Evolutionary conservation across 2,888 invertebrate genomes (phyloP).

Genomic region (Pheosia tremula): DNA sequence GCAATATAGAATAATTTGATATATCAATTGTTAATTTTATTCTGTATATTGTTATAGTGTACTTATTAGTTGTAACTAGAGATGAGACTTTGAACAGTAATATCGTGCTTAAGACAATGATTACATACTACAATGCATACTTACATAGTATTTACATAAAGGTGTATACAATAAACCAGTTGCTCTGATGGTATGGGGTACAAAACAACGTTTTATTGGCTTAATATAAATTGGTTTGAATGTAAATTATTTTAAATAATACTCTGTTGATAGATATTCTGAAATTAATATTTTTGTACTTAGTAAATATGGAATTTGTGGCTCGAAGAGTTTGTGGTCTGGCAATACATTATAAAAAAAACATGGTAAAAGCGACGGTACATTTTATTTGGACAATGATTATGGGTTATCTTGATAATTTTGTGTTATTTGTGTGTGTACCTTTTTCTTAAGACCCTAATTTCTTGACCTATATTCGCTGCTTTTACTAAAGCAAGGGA

Average conservation of each 20-base stretch:
- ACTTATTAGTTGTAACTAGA: conserved; percentile 70
- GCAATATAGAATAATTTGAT: conserved; percentile 81
- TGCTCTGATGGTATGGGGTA: conserved; percentile 81
- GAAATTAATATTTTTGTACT: conserved; percentile 83
- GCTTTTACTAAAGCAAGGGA: too few relatives aligned
- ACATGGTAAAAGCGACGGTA: background rate
- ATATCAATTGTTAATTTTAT: conserved; percentile 69
- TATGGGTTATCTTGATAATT: too few relatives aligned
- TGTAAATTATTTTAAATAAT: conserved; percentile 42
- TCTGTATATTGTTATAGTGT: conserved; percentile 71
- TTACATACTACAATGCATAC: conserved; percentile 31
- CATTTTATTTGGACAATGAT: too few relatives aligned
- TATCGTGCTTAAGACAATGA: conserved; percentile 57
- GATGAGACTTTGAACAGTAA: conserved; percentile 49
- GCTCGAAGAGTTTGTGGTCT: conserved; percentile 45
- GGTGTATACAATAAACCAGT: conserved; percentile 64
- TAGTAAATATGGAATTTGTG: conserved; percentile 65
- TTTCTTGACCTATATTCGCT: too few relatives aligned
- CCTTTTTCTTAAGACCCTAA: too few relatives aligned
- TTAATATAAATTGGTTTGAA: conserved; percentile 63
- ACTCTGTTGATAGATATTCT: conserved; percentile 67
- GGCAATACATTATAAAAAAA: conserved; percentile 18
- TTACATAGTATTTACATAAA: conserved; percentile 39
- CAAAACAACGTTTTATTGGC: conserved; percentile 74
- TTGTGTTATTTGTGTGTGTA: too few relatives aligned